These are phyloP conservation scores for Rhinopithecus roxellana DNA, from an alignment of 2,113 vertebrate species.

Conservation along the genomic window DNA sequence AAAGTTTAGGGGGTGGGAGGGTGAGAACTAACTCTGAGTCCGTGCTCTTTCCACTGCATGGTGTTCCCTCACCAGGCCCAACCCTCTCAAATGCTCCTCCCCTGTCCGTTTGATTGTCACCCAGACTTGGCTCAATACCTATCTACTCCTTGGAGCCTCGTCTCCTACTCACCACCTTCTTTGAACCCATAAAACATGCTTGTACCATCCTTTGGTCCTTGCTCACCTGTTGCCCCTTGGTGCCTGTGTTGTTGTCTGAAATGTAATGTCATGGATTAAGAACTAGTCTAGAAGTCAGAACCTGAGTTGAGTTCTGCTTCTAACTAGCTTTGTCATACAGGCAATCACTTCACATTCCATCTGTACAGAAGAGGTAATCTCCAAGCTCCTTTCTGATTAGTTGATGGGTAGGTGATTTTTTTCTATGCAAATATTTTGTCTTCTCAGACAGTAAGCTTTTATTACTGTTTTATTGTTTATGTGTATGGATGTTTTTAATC, in stretches of 20 bases:
- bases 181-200: background rate
- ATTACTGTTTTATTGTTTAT: background rate
- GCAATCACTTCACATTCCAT: background rate
- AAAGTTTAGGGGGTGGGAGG: background rate
- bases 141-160: too few relatives aligned
- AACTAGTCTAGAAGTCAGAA: background rate
- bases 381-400: background rate
- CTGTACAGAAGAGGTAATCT: background rate
- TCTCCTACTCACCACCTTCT: background rate
- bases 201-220: background rate
- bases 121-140: background rate
- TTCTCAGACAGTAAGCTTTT: background rate
- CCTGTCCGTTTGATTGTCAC: background rate
- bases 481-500: background rate
- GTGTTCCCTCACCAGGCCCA: background rate
- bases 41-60: background rate
- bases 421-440: background rate
- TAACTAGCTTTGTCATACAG: background rate
- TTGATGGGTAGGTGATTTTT: background rate
- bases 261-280: background rate
- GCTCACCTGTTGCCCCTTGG: background rate
- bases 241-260: background rate
- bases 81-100: background rate
- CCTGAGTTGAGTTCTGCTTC: background rate
- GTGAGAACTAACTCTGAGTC: background rate